phyloP scores from a whole-genome alignment of 2,113 vertebrate genomes.

The Hipposideros armiger region DNA sequence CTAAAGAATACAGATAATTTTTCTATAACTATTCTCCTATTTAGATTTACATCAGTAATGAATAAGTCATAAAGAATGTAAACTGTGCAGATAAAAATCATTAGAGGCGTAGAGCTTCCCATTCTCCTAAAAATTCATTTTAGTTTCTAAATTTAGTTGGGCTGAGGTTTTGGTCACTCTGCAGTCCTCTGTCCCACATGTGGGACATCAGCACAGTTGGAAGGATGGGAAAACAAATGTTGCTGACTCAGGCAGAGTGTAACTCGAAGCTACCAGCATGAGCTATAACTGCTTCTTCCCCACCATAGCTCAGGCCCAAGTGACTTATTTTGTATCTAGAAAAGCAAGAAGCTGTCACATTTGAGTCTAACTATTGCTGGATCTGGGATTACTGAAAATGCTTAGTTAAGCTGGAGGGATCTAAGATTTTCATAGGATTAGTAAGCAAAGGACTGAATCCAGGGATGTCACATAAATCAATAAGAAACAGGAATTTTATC shows the following conservation, averaged over 20 bases:
- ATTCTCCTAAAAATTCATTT: conserved; percentile 42
- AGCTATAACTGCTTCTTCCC: background rate
- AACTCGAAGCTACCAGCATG: background rate
- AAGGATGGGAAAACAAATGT: background rate
- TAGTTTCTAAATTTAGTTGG: background rate
- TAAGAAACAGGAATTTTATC: conserved; percentile 3
- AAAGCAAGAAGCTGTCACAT: conserved; percentile 5
- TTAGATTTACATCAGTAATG: conserved; percentile 5
- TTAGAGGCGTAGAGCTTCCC: background rate
- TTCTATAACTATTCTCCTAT: background rate
- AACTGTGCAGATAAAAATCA: conserved; percentile 17
- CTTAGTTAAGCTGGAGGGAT: background rate
- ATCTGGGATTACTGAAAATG: background rate
- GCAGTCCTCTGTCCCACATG: background rate
- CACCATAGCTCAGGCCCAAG: background rate
- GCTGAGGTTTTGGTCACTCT: background rate
- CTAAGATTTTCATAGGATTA: background rate
- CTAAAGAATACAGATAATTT: conserved; percentile 1
- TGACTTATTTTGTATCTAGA: conserved; percentile 29
- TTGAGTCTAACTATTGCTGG: background rate
- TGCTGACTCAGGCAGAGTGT: background rate
- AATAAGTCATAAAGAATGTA: conserved; percentile 39
- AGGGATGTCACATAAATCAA: background rate
- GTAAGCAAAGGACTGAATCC: background rate
- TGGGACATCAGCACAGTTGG: background rate